Conservation (phyloP, 2,888 invertebrate genomes). For the Hypena proboscidalis region DNA sequence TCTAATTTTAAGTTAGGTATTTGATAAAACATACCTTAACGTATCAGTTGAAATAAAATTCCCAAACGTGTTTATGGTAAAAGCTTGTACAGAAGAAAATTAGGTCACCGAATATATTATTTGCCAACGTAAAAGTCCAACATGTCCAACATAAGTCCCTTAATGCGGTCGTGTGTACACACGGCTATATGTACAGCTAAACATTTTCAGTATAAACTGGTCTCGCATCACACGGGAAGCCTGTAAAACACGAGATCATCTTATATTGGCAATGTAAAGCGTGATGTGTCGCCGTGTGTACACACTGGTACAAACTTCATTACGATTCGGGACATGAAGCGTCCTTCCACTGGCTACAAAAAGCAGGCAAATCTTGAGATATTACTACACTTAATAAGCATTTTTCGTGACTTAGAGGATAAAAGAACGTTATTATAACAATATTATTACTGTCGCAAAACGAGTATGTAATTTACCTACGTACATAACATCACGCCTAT, state of each 20-base stretch:
- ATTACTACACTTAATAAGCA: constrained; percentile 47
- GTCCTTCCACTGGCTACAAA: constrained; percentile 32
- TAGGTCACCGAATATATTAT: constrained; percentile 43
- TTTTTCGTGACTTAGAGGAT: constrained; percentile 11
- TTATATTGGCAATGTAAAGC: too few relatives aligned
- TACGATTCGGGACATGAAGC: constrained; percentile 63
- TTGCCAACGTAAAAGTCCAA: constrained; percentile 49
- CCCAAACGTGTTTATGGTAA: constrained; percentile 2
- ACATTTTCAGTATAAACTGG: too few relatives aligned
- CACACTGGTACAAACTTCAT: constrained; percentile 59
- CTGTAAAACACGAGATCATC: too few relatives aligned
- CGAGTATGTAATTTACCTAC: too few relatives aligned
- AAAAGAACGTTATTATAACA: too few relatives aligned
- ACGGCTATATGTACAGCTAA: too few relatives aligned
- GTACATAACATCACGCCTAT: too few relatives aligned
- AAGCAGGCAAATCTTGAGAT: constrained; percentile 38
- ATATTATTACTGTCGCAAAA: too few relatives aligned
- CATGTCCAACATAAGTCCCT: constrained; percentile 58
- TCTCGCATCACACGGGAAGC: too few relatives aligned
- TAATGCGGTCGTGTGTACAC: constrained; percentile 37
- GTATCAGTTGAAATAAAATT: too few relatives aligned
- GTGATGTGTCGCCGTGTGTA: constrained; percentile 34
- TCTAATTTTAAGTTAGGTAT: too few relatives aligned
- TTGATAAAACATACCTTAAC: too few relatives aligned
- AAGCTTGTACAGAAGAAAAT: constrained; percentile 29